phyloP scores from a whole-genome alignment of 2,888 invertebrate species.

The Agapostemon virescens region DNA sequence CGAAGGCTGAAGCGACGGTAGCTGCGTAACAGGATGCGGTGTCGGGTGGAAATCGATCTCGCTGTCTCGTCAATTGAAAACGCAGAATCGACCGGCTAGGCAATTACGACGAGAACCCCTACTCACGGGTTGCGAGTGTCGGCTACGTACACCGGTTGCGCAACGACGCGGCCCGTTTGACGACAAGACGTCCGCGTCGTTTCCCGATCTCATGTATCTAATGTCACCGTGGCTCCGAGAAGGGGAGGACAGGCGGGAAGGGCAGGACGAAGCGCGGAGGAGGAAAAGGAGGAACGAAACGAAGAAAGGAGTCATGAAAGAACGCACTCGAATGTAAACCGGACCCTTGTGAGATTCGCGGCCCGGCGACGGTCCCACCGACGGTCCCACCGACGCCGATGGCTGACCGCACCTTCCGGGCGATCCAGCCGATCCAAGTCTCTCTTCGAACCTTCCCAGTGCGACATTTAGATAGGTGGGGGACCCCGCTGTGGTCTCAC shows the following conservation, averaged over 20 bases:
- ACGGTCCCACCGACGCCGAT: constrained; percentile 77
- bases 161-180: constrained; percentile 65
- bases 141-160: constrained; percentile 68
- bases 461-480: constrained; percentile 55
- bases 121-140: constrained; percentile 58
- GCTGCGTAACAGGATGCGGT: constrained; percentile 58
- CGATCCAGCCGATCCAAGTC: constrained; percentile 71
- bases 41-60: constrained; percentile 49
- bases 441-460: constrained; percentile 62
- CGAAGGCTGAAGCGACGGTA: constrained; percentile 36
- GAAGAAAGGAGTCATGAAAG: constrained; percentile 71
- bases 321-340: constrained; percentile 79
- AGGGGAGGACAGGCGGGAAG: background rate
- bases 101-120: constrained; percentile 46
- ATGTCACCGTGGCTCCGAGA: constrained; percentile 62
- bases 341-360: constrained; percentile 80
- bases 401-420: constrained; percentile 80
- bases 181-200: constrained; percentile 64
- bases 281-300: constrained; percentile 61
- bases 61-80: constrained; percentile 53
- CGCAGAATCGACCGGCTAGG: constrained; percentile 49
- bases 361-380: constrained; percentile 78
- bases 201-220: constrained; percentile 72
- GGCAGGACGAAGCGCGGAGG: constrained; percentile 26
- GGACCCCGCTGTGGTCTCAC: constrained; percentile 23